Evolutionary conservation across 1,140 invertebrate genomes (phyloP).

Genomic region (Trichogramma pretiosum): DNA sequence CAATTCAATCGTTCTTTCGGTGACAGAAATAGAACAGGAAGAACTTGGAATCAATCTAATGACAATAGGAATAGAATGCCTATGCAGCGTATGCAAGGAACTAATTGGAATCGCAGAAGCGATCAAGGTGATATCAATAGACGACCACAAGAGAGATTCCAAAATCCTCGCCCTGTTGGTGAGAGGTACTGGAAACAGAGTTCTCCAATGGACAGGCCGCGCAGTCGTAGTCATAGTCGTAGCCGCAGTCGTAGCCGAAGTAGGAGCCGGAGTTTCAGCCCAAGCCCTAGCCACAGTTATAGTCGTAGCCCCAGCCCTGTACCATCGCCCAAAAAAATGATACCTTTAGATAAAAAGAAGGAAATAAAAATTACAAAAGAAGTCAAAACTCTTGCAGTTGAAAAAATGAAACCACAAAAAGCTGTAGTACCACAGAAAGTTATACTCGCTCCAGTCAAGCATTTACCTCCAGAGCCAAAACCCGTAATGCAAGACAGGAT

Average conservation of each 20-base stretch:
- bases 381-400: constrained; percentile 1
- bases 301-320: too few species aligned
- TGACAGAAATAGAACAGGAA: constrained; percentile 19
- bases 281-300: too few species aligned
- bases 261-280: too few species aligned
- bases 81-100: constrained; percentile 20
- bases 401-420: constrained; percentile 3
- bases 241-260: too few species aligned
- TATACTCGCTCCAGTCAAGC: too few species aligned
- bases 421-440: constrained; percentile 5
- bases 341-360: constrained; percentile 7
- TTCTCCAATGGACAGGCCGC: constrained; percentile 7
- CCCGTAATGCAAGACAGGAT: constrained; percentile 16
- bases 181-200: constrained; percentile 15
- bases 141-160: constrained; percentile 6
- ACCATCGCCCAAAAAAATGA: constrained; percentile 6
- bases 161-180: constrained; percentile 5
- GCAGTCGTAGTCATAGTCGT: constrained; percentile 13
- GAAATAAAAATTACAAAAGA: constrained; percentile 9
- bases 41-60: constrained; percentile 23
- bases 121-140: constrained; percentile 15
- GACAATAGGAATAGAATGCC: constrained; percentile 22
- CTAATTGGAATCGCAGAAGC: constrained; percentile 22
- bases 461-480: constrained; percentile 7
- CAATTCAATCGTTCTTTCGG: constrained; percentile 13